Evolutionary conservation across 1,140 invertebrate species (phyloP), one percentile per base, ranked within the genome.

Genomic region (Hyphantria cunea): DNA sequence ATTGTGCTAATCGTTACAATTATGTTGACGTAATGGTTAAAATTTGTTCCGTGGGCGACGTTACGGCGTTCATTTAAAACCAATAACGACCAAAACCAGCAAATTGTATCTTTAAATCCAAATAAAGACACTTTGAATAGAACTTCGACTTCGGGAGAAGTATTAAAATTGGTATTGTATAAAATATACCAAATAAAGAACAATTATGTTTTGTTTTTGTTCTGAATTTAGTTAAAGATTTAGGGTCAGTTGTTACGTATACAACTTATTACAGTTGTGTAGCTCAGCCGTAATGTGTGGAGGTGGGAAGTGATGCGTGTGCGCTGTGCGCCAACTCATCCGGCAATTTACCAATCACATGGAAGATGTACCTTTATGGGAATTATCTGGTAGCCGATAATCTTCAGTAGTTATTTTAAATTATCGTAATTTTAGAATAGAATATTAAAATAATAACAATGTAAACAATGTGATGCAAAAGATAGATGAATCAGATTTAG

Each of bases 281-380:
- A 49, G 6, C n/a, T n/a, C 5, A 3, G 14, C 15, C 49, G 41
- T 44, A 44, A 44, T 44, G 12, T 44, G 31, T 0, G 61, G 65
- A 69, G 64, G 64, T 68, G 68, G 69, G 74, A 75, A 71, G 65
- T 48, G 58, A 64, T 77, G 68, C 54, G 66, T 51, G 55, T 66
- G 55, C 64, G 66, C 72, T n/a, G n/a, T n/a, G n/a, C n/a, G n/a
- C 66, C 66, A 78, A 78, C 69, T 48, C 77, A 69, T 84, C 81
- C 81, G 79, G 79, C 67, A 84, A 84, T 84, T 84, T 84, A 82
- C 71, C 79, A 84, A 84, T 84, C 75, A 80, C 68, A 55, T 37
- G 45, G 34, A 42, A 72, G 58, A 64, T 63, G 61, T 51, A 44
- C 39, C 63, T 75, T 70, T 67, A 68, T 68, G 54, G 42, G 64